Evolutionary conservation across 2,797 vertebrate species (phyloP).

Genomic region (Galaxias olidus): DNA sequence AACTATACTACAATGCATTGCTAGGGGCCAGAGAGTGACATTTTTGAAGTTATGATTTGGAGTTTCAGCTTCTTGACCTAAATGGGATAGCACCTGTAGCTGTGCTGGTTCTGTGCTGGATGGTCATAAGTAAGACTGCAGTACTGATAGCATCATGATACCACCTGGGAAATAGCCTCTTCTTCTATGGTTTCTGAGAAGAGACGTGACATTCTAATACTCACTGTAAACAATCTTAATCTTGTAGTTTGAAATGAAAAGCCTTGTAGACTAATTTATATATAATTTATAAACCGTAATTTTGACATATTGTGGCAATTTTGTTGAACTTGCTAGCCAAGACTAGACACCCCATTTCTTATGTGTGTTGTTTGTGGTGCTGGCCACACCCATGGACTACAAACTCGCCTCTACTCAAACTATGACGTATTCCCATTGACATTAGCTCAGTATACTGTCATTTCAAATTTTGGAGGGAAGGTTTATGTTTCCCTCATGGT

Average conservation of each 20-base stretch:
- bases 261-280: too few species aligned
- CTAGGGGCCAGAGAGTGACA: too few species aligned
- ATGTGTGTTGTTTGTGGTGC: conserved; percentile 1
- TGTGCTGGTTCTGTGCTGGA: too few species aligned
- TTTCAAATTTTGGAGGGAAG: conserved; percentile 13
- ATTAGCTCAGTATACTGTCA: not conserved
- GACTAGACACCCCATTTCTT: conserved; percentile 5
- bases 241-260: too few species aligned
- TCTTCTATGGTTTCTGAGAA: conserved; percentile 5
- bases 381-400: conserved; percentile 18
- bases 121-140: not conserved
- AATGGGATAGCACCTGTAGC: too few species aligned
- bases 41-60: too few species aligned
- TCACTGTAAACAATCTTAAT: conserved; percentile 20
- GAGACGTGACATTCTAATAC: not conserved
- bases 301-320: too few species aligned
- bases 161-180: too few species aligned
- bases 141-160: too few species aligned
- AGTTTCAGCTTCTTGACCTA: too few species aligned
- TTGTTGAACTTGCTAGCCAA: conserved; percentile 13
- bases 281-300: too few species aligned
- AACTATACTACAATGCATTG: too few species aligned
- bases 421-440: not conserved
- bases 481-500: conserved; percentile 6
- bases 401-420: not conserved